Evolutionary conservation across 2,113 vertebrate genomes (phyloP).

Genomic region (Corydoras maculifer): DNA sequence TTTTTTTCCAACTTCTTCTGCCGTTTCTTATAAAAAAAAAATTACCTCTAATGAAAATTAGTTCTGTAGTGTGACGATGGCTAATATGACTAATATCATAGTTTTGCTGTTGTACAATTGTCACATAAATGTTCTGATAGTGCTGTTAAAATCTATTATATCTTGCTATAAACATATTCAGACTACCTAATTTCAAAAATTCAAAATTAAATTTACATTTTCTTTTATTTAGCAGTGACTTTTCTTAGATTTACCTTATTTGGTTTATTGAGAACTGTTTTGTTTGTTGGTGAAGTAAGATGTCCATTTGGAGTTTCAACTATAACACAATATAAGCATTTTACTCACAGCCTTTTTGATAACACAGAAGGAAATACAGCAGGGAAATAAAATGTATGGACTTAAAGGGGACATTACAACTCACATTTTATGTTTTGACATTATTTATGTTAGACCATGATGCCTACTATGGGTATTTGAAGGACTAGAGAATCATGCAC

Average conservation of each 20-base stretch:
- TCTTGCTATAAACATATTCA: no score
- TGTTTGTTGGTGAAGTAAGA: conserved; percentile 33
- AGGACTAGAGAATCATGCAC: no score
- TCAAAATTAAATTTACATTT: not conserved
- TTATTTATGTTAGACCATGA: no score
- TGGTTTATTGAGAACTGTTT: conserved; percentile 40
- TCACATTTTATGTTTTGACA: no score
- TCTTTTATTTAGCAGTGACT: not conserved
- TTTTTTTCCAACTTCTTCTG: conserved; percentile 33
- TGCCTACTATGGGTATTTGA: no score
- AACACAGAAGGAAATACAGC: not conserved
- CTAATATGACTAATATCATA: no score
- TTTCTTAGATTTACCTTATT: conserved; percentile 47
- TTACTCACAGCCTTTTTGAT: not conserved
- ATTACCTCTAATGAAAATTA: no score
- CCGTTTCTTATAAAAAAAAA: conserved; percentile 41
- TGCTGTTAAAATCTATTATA: no score
- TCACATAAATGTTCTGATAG: no score
- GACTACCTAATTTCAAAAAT: not conserved
- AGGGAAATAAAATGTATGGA: not conserved
- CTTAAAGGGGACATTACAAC: no score
- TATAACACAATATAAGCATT: conserved; percentile 32
- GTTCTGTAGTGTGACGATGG: no score
- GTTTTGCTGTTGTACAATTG: no score
- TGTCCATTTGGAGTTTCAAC: conserved; percentile 42